Conservation (phyloP, 2,113 vertebrate genomes). For the Dunckerocampus dactyliophorus region DNA sequence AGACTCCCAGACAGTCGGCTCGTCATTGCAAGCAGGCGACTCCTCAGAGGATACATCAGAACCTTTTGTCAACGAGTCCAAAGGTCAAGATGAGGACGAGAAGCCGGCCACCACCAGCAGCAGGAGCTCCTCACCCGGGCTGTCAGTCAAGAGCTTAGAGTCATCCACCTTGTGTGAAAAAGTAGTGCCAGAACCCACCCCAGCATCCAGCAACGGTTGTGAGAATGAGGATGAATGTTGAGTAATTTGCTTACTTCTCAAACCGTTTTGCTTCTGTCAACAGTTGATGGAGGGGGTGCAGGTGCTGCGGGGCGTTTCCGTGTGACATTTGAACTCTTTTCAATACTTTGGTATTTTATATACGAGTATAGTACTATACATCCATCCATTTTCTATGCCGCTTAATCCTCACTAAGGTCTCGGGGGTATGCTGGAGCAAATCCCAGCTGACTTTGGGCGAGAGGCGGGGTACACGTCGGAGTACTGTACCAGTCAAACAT, state of each 20-base stretch:
- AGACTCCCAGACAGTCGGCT: conserved; percentile 21
- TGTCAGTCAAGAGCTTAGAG: conserved; percentile 16
- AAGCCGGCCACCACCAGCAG: conserved; percentile 5
- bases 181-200: not conserved
- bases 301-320: no score
- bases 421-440: no score
- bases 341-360: no score
- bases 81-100: not conserved
- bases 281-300: no score
- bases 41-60: conserved; percentile 20
- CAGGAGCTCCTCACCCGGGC: conserved; percentile 10
- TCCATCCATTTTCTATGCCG: no score
- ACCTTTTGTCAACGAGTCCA: not conserved
- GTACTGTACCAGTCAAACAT: no score
- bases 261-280: not conserved
- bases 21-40: conserved; percentile 7
- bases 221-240: conserved; percentile 17
- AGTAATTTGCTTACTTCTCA: not conserved
- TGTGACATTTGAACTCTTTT: no score
- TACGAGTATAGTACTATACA: no score
- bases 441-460: no score
- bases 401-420: no score
- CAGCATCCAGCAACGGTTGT: conserved; percentile 3
- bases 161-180: conserved; percentile 1
- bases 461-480: no score